Percentiles rank a stretch among this genome's conserved stretches.
These are phyloP conservation scores for Fragum sueziense DNA, from an alignment of 2,888 invertebrate genomes.

Conservation along the genomic window DNA sequence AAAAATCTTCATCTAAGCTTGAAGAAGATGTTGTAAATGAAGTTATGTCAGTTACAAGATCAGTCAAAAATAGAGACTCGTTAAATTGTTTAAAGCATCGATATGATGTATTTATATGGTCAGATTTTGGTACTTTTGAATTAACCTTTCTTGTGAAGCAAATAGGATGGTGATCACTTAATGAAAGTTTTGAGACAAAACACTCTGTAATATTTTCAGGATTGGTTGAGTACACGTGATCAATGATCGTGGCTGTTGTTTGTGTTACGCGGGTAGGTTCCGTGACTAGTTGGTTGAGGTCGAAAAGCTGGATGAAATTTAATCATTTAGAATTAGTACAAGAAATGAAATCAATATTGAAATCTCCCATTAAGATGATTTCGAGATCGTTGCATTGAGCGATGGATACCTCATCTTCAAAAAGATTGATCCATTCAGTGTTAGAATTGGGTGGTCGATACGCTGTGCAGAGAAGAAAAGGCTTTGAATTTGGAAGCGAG, in stretches of 20 bases:
- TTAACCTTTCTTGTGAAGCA: constrained; percentile 1
- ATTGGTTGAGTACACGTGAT: constrained; percentile 1
- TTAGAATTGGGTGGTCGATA: constrained; percentile 18
- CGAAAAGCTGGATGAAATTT: constrained; percentile 10
- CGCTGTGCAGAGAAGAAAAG: constrained; percentile 13
- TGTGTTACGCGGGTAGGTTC: constrained; percentile 15
- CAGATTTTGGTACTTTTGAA: neutral
- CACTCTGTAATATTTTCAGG: neutral
- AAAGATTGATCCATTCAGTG: constrained; percentile 12
- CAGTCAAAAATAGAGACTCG: neutral
- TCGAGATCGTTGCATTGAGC: constrained; percentile 9
- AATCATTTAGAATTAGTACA: constrained; percentile 18
- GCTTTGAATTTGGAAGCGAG: neutral
- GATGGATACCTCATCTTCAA: constrained; percentile 1
- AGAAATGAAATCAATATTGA: constrained; percentile 1
- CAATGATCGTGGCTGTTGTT: neutral
- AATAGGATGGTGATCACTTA: neutral
- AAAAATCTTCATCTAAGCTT: neutral
- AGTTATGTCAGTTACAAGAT: neutral
- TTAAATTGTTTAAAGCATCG: neutral
- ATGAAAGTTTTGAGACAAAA: neutral
- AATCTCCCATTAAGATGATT: constrained; percentile 15
- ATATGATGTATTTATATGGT: neutral
- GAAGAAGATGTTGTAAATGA: neutral
- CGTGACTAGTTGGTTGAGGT: neutral